phyloP scores from a whole-genome alignment of 2,113 vertebrate genomes.

The Grus americana region DNA sequence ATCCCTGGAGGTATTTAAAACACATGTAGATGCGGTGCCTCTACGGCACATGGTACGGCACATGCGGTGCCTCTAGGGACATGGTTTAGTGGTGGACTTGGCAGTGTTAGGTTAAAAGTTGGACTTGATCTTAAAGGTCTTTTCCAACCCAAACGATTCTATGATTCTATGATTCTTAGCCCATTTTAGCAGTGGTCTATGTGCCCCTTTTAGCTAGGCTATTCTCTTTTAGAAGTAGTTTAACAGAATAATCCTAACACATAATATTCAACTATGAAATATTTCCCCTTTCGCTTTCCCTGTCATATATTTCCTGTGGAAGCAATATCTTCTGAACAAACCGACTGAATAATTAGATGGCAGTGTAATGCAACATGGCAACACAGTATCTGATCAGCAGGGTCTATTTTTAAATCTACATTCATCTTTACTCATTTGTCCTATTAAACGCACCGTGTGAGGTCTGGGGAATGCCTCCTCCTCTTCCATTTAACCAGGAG shows the following conservation, averaged over 20 bases:
- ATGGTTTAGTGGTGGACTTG: too few species aligned
- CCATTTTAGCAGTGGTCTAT: neutral
- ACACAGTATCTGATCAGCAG: neutral
- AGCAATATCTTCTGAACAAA: neutral
- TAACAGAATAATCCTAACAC: neutral
- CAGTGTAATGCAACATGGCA: neutral
- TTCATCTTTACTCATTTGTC: neutral
- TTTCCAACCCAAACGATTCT: too few species aligned
- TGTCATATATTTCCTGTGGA: neutral
- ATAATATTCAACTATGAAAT: neutral
- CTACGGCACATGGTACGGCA: too few species aligned
- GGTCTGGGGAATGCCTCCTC: neutral
- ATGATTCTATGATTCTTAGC: too few species aligned
- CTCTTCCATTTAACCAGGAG: constrained; percentile 1
- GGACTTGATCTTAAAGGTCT: too few species aligned
- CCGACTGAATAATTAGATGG: neutral
- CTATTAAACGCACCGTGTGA: neutral
- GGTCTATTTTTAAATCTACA: constrained; percentile 23
- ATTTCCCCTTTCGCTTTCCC: neutral
- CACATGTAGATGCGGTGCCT: too few species aligned
- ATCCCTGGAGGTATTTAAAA: too few species aligned
- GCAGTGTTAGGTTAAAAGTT: too few species aligned
- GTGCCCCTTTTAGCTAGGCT: neutral
- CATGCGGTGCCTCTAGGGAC: too few species aligned
- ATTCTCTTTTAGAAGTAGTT: neutral